Evolutionary conservation across 1,140 invertebrate genomes (phyloP), one percentile per base, ranked within the genome.

Genomic region (Ylistrum balloti): DNA sequence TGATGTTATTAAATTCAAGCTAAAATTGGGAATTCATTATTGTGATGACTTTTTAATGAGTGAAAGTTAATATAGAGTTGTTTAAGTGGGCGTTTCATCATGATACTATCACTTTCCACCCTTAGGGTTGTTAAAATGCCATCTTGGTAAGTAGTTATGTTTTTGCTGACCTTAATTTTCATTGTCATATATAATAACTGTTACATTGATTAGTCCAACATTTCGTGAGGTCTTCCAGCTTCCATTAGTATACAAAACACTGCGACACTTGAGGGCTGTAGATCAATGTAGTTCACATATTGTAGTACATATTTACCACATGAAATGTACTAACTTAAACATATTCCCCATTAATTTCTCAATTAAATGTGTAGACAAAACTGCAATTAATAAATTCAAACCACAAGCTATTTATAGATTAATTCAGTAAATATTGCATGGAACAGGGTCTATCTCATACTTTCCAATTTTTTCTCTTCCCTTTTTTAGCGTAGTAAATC

Each of bases 111-210:
- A 74, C 22, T 74, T 74, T 28, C n/a, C n/a, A 74, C 56, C 56
- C 28, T 3, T 74, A 74, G 56, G 56, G n/a, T 74, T 28, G 56
- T 74, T 28, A 74, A 74, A 74, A 74, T 74, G 56, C 56, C 56
- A 28, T 74, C 56, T n/a, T 74, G 56, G 56, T 74, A 74, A 74
- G 56, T 74, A 74, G 56, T 74, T 74, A n/a, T 28, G 56, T 74
- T 74, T 45, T 74, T 74, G 56, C 56, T 74, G 56, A n/a, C 56
- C 56, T 74, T 74, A n/a, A 74, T 74, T 74, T 74, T 28, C 56
- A 74, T 74, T 28, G 56, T 74, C 56, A 74, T n/a, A 74, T 74
- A 74, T 74, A 74, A 74, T 74, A 74, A 74, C 56, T 74, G 56
- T 74, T 74, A 74, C 56, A 74, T 74, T 7, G 22, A 28, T 22